Base-by-base conservation (phyloP, 2,113 vertebrate genomes). In the Myanophis thanlyinensis region DNA sequence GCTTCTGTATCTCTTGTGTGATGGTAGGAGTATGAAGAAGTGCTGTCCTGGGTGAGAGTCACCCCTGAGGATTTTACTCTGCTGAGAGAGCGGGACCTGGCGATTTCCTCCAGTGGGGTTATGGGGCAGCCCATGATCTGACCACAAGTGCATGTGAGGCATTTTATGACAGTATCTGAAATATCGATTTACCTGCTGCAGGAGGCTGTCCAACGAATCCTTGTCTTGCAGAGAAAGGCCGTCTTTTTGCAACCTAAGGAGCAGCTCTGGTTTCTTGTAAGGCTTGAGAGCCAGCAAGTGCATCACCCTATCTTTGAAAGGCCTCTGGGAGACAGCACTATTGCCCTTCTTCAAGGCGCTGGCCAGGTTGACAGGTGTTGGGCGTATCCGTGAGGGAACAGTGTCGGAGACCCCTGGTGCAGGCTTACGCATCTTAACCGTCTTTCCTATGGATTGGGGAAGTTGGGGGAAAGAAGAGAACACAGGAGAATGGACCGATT, bases 201-300 rank as follows among this genome's bases (percentile, higher is more conserved):
- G 97, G 96, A 99, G 97, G 97, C 98, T 97, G 90, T 99, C 98
- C 96, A 99, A 97, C 2, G 97, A 97, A 88, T 99, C 99, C 97
- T 99, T 99, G 95, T 99, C 99, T 6, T 97, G 97, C 67, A 96
- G 97, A 0, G 96, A 96, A 93, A 99, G 98, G 54, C 99, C 98
- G 0, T 99, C 99, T 95, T 99, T 99, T 96, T 99, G 99, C 93
- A 99, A 96, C 93, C 99, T 97, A 93, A 99, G 97, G 93, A 99
- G 98, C 90, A 99, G 97, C 94, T 99, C 99, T 0, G 99, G 98
- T 96, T 99, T 99, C 97, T 98, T 98, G 94, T 99, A 99, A 94
- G 99, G 98, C 97, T 99, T 99, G 53, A 99, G 98, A 13, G 99
- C 99, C 97, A 99, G 97, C 94, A 99, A 97, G 97, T 99, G 99